phyloP scores from a whole-genome alignment of 2,797 vertebrate genomes.

The Pterois miles region DNA sequence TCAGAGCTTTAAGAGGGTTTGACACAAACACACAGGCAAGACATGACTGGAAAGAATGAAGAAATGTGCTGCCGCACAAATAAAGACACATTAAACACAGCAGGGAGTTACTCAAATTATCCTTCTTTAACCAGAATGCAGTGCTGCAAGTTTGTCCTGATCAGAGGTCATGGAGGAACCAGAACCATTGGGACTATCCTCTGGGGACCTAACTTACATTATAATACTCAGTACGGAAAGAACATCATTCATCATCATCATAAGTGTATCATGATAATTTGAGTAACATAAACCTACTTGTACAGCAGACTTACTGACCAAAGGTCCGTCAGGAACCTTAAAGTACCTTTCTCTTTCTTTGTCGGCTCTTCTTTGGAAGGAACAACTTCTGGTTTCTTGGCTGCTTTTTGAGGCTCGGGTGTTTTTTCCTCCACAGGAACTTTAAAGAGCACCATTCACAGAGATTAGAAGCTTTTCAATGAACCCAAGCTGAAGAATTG shows the following conservation, averaged over 20 bases:
- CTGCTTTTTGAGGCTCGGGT: slow-evolving; percentile 81
- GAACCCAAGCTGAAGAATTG: slow-evolving; percentile 10
- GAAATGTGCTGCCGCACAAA: slow-evolving; percentile 58
- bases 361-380: slow-evolving; percentile 79
- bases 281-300: background rate
- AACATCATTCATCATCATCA: too few species aligned
- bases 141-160: background rate
- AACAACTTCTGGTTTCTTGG: slow-evolving; percentile 57
- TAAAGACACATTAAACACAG: background rate
- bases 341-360: slow-evolving; percentile 85
- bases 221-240: background rate
- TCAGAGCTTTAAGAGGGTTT: slow-evolving; percentile 76
- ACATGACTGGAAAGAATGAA: slow-evolving; percentile 47
- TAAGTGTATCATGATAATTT: background rate
- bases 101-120: background rate
- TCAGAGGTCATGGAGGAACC: background rate
- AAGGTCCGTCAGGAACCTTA: slow-evolving; percentile 25
- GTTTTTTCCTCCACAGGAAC: slow-evolving; percentile 83
- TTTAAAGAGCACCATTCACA: slow-evolving; percentile 78
- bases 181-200: background rate
- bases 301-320: background rate
- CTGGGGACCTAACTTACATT: background rate
- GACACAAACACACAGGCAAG: slow-evolving; percentile 70
- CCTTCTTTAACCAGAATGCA: background rate
- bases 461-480: slow-evolving; percentile 47